phyloP scores from a whole-genome alignment of 2,888 invertebrate species.

The Sepioteuthis lessoniana region DNA sequence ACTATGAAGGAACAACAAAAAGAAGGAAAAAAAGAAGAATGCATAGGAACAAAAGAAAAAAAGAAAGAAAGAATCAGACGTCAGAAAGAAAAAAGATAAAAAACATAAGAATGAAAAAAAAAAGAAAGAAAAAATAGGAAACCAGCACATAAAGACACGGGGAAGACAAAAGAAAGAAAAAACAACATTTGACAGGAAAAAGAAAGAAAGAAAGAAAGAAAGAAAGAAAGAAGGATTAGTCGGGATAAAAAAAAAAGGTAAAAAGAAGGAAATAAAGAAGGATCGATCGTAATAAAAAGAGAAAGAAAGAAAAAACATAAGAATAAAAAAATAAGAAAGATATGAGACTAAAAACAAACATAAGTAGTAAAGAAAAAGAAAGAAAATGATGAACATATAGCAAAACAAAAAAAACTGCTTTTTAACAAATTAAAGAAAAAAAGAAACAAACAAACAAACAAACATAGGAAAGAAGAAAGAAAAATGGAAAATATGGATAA shows the following conservation, averaged over 20 bases:
- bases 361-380: background rate
- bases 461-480: background rate
- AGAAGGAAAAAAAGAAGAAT: too few species aligned
- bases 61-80: background rate
- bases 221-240: too few species aligned
- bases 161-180: background rate
- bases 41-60: too few species aligned
- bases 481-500: background rate
- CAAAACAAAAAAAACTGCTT: too few species aligned
- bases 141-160: background rate
- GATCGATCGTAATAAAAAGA: background rate
- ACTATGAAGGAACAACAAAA: too few species aligned
- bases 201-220: background rate
- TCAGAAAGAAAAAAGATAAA: too few species aligned
- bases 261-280: too few species aligned
- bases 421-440: background rate
- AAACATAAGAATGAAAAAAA: background rate
- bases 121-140: too few species aligned
- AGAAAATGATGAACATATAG: background rate
- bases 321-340: too few species aligned
- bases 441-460: background rate
- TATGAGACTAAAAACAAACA: background rate
- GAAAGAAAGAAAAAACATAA: background rate
- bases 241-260: background rate
- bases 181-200: background rate